phyloP scores from a whole-genome alignment of 2,797 vertebrate species.

The Scolopax bukidnonensis region DNA sequence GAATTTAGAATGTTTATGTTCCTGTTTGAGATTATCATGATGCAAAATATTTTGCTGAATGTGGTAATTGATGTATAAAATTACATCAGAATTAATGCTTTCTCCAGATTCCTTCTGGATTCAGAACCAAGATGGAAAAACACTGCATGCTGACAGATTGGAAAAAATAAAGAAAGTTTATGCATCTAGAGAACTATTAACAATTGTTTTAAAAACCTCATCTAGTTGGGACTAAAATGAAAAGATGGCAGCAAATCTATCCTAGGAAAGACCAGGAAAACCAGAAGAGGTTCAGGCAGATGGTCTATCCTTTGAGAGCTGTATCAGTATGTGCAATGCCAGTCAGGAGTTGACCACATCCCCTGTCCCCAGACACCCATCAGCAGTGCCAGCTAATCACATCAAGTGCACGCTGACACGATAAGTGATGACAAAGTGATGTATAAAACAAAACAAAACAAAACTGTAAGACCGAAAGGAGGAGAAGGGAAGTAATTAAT shows the following conservation, averaged over 20 bases:
- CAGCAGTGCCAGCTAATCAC: not conserved
- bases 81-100: not conserved
- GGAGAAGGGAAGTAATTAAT: not conserved
- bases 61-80: not conserved
- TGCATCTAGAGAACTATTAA: not conserved
- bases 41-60: not conserved
- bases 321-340: not conserved
- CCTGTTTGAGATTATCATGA: not conserved
- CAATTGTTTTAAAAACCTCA: not conserved
- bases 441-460: not conserved
- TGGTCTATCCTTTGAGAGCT: not conserved
- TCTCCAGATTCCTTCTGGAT: not conserved
- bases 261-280: not conserved
- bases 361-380: not conserved
- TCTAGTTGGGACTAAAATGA: not conserved
- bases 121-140: not conserved
- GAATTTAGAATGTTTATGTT: not conserved
- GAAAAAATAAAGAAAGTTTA: not conserved
- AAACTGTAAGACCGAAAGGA: not conserved
- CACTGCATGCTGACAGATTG: not conserved
- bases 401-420: rapidly evolving
- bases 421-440: not conserved
- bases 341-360: not conserved
- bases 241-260: not conserved
- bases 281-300: not conserved